phyloP scores from a whole-genome alignment of 2,888 invertebrate genomes.

The Ochropacha duplaris region DNA sequence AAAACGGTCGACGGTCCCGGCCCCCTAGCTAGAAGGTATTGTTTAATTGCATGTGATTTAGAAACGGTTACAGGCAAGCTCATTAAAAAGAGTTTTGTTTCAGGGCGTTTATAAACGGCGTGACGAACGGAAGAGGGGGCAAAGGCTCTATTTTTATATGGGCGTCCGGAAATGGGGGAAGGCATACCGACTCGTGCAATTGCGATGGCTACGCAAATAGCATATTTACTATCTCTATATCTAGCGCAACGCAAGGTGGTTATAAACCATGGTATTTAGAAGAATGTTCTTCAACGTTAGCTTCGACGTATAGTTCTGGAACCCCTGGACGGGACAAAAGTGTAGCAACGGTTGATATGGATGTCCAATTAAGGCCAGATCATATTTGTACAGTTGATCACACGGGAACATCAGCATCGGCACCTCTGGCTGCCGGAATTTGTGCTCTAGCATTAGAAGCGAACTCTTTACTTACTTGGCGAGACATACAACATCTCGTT shows the following conservation, averaged over 20 bases:
- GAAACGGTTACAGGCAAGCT: conserved; percentile 53
- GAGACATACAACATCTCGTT: conserved; percentile 98
- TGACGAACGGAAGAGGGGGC: conserved; percentile 95
- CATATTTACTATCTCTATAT: conserved; percentile 98
- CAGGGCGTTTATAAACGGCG: conserved; percentile 96
- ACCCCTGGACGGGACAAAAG: conserved; percentile 95
- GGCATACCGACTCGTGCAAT: conserved; percentile 98
- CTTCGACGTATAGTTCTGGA: conserved; percentile 98
- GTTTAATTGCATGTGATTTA: conserved; percentile 52
- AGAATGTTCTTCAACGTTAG: conserved; percentile 99
- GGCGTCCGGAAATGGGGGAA: conserved; percentile 98
- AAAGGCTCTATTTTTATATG: conserved; percentile 98
- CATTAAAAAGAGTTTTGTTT: conserved; percentile 68
- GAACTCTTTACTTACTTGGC: conserved; percentile 96
- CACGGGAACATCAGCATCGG: conserved; percentile 96
- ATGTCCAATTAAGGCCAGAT: conserved; percentile 91
- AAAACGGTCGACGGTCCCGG: conserved; percentile 98
- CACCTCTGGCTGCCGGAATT: conserved; percentile 97
- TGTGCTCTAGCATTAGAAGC: conserved; percentile 96
- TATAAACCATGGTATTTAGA: conserved; percentile 99
- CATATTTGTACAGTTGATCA: conserved; percentile 95
- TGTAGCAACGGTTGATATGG: conserved; percentile 96
- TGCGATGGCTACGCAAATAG: conserved; percentile 99
- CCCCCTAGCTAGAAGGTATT: conserved; percentile 89
- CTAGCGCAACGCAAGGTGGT: conserved; percentile 98